Evolutionary conservation across 2,113 vertebrate genomes (phyloP).

Genomic region (Herpailurus yagouaroundi): DNA sequence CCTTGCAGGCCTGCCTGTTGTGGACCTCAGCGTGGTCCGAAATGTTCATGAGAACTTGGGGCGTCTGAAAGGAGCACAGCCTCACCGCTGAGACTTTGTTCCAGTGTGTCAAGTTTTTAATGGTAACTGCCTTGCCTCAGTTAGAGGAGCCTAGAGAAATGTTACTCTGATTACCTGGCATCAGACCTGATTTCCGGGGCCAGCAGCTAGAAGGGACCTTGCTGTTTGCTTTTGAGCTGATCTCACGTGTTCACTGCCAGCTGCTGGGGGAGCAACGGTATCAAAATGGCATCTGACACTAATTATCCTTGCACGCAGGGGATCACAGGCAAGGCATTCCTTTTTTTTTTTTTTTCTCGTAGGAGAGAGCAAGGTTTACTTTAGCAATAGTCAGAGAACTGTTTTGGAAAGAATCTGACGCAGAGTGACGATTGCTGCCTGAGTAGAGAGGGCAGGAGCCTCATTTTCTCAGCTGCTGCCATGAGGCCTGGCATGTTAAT

Average conservation of each 20-base stretch:
- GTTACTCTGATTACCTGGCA: background rate
- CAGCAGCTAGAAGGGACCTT: background rate
- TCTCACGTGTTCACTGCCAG: background rate
- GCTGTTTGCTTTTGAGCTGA: slow-evolving; percentile 27
- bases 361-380: background rate
- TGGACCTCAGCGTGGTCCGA: background rate
- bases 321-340: background rate
- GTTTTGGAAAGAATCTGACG: background rate
- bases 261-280: background rate
- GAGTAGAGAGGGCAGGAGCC: background rate
- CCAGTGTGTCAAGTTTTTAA: background rate
- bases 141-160: background rate
- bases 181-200: background rate
- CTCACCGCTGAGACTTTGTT: background rate
- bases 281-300: background rate
- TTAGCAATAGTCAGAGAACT: background rate
- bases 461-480: background rate
- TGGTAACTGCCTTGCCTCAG: background rate
- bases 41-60: background rate
- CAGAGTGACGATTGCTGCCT: background rate
- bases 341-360: background rate
- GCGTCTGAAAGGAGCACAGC: background rate
- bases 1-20: too few species aligned
- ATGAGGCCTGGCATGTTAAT: background rate
- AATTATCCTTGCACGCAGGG: background rate